Conservation (phyloP, 2,888 invertebrate genomes). For the Diaphora mendica region DNA sequence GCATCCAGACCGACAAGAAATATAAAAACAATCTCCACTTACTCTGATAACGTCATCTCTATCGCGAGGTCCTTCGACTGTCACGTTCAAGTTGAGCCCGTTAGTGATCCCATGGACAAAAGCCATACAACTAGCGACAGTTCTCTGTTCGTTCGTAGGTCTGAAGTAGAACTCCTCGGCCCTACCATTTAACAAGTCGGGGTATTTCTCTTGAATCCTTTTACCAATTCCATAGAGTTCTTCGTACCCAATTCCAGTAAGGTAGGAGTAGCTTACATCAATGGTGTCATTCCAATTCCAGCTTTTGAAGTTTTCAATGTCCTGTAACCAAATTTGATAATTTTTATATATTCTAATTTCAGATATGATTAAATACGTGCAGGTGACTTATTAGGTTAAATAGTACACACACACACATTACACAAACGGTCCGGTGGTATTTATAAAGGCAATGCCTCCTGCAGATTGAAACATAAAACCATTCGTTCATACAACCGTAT, state of each 20-base stretch:
- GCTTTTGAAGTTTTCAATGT: slow-evolving; percentile 88
- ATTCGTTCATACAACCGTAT: too few relatives aligned
- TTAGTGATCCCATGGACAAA: slow-evolving; percentile 86
- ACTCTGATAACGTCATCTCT: slow-evolving; percentile 74
- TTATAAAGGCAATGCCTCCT: neutral
- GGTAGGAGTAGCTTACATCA: slow-evolving; percentile 81
- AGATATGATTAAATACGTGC: neutral
- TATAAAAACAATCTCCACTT: slow-evolving; percentile 38
- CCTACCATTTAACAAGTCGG: slow-evolving; percentile 77
- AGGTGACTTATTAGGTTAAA: too few relatives aligned
- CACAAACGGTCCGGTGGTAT: neutral
- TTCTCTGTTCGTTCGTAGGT: slow-evolving; percentile 87
- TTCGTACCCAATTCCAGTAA: slow-evolving; percentile 87
- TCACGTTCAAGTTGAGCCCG: slow-evolving; percentile 57
- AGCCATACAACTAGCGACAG: slow-evolving; percentile 87
- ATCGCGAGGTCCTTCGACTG: slow-evolving; percentile 57
- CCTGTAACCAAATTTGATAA: slow-evolving; percentile 66
- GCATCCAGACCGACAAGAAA: neutral
- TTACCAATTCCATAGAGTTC: slow-evolving; percentile 88
- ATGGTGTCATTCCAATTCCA: slow-evolving; percentile 90
- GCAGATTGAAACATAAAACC: too few relatives aligned
- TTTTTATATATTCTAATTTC: neutral
- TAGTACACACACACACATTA: too few relatives aligned
- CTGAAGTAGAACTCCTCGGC: slow-evolving; percentile 86
- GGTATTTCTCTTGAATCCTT: slow-evolving; percentile 67